Conservation (phyloP, 2,113 vertebrate genomes). For the Cygnus atratus region DNA sequence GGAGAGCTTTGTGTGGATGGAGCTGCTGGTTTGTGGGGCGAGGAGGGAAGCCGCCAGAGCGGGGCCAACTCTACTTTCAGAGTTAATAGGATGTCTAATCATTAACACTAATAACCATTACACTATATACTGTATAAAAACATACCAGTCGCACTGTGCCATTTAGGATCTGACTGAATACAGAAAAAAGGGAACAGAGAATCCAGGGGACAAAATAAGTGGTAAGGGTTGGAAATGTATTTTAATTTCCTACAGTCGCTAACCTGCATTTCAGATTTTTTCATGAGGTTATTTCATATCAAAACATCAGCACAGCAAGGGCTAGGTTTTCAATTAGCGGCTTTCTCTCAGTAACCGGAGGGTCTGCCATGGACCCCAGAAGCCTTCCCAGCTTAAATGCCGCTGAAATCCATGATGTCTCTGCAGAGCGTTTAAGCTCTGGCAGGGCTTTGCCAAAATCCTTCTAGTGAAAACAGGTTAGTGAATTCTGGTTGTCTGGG, state of each 20-base stretch:
- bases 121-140: background rate
- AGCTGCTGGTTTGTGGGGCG: background rate
- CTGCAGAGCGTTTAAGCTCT: background rate
- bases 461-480: background rate
- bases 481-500: background rate
- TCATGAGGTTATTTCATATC: background rate
- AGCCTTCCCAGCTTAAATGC: background rate
- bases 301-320: background rate
- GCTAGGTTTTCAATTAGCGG: background rate
- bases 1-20: background rate
- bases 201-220: background rate
- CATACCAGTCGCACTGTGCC: background rate
- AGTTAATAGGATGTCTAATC: background rate
- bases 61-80: background rate
- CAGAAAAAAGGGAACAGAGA: background rate
- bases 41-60: accelerated
- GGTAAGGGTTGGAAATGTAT: background rate
- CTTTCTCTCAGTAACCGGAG: background rate
- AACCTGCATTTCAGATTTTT: background rate
- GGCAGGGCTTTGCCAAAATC: background rate
- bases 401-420: background rate
- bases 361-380: background rate
- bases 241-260: background rate
- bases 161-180: background rate
- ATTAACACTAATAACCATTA: background rate